Evolutionary conservation across 2,888 invertebrate genomes (phyloP), one percentile per base, ranked within the genome.

Genomic region (Melipona bicolor): DNA sequence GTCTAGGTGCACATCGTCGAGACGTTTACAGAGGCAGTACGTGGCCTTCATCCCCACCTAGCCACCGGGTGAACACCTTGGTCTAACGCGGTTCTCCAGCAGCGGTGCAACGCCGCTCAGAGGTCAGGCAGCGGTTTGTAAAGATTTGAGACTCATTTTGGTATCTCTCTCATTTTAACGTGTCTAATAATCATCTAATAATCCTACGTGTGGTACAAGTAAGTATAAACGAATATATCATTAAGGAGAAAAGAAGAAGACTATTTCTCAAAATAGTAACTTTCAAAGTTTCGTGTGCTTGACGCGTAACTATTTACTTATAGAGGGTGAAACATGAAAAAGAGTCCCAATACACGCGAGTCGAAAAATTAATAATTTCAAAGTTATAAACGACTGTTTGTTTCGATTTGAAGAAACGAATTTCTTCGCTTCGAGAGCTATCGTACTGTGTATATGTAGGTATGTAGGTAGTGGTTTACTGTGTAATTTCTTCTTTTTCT

Each of bases 41-140:
- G 87, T 88, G 92, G 90, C 92, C 93, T 93, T 93, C 92, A 90
- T 92, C 92, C 92, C 93, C 92, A 90, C 92, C 82, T 86, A 82
- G 17, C 52, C 69, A 67, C 68, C 78, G 75, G 77, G 83, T 73
- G 84, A 84, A 83, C 75, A 88, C 79, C 85, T 87, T 81, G 79
- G 69, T 80, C 78, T 77, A 71, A 67, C 80, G 50, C 74, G 79
- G 79, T 61, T 79, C 32, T 32, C 32, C 72, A 43, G 19, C 61
- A 15, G 32, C 32, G 32, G 32, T 32, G 43, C 9, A 43, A 43
- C 43, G 43, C 9, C 9, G 43, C 9, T 43, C 43, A 43, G 4
- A 32, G 43, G 61, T 0, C 19, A 11, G 27, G 1, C 27, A 61
- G 21, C 11, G 56, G 9, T 56, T 56, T 56, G 21, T 11, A n/a